Evolutionary conservation across 2,113 vertebrate genomes (phyloP), one percentile per base, ranked within the genome.

Genomic region (Marcusenius ussheri): DNA sequence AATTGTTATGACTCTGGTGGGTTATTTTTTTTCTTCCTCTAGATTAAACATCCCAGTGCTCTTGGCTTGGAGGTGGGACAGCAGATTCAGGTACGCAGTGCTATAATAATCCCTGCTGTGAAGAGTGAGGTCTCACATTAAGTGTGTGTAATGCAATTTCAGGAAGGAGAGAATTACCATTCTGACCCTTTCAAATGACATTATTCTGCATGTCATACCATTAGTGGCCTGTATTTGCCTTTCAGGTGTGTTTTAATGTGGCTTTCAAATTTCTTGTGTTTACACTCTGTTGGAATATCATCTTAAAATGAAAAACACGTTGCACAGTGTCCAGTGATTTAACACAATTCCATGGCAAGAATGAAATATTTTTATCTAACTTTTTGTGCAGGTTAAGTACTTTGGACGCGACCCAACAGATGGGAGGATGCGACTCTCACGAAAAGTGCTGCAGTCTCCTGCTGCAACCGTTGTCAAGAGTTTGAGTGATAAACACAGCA

Each of bases 381-480:
- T 93, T 90, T 91, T 17, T 88, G n/a, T 0, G 91, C 93, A 99
- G 98, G 98, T 99, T 3, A 99, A 99, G 92, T 99, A 98, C 92
- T 99, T 99, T 86, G 98, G 98, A 80, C 97, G 98, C 2, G 98
- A 99, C 92, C 98, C 98, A 1, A 98, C 97, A 27, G 98, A 99
- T 51, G 98, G 98, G 35, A 96, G 98, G 91, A 99, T 99, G 98
- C 97, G 98, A 88, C 96, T 99, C 24, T 99, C 98, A 0, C 95
- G 98, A 0, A 99, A 99, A 95, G 97, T 99, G 3, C 97, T 99
- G 2, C 98, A 97, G 90, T 96, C 98, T 77, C 97, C 98, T 5
- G 96, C 94, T 88, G 95, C 95, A 10, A 91, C 94, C 5, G 70
- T 95, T 0, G 94, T 97, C 83, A 98, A 95, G 95, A 98, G 95